A percentile compares a stretch with the other conserved stretches of the same genome.
These are phyloP conservation scores for Machaerirhynchus nigripectus DNA, from an alignment of 2,113 vertebrate genomes.

Conservation along the genomic window DNA sequence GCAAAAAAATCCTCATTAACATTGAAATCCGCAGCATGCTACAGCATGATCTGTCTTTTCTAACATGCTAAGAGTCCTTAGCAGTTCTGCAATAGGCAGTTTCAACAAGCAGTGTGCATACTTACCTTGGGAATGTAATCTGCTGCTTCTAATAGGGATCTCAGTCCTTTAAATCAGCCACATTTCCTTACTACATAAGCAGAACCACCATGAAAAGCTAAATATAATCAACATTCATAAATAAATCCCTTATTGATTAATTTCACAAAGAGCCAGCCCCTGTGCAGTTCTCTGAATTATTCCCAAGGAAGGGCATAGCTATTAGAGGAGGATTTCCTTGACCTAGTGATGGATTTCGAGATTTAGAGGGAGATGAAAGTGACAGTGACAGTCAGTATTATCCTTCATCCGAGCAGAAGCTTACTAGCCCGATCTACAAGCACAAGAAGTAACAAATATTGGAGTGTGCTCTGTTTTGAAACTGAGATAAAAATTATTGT, in stretches of 20 bases:
- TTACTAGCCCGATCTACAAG: constrained; percentile 41
- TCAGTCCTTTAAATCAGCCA: constrained; percentile 35
- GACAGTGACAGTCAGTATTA: constrained; percentile 66
- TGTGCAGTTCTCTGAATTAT: constrained; percentile 36
- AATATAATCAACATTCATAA: constrained; percentile 20
- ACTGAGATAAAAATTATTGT: neutral
- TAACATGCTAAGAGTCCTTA: neutral
- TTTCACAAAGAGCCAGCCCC: neutral
- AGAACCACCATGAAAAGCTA: neutral
- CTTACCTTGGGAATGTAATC: constrained; percentile 56
- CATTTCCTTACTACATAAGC: neutral
- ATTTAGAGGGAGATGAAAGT: constrained; percentile 73
- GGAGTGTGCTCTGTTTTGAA: neutral
- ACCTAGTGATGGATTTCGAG: constrained; percentile 75
- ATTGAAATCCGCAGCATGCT: neutral
- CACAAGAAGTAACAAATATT: neutral
- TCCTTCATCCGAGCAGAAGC: constrained; percentile 60
- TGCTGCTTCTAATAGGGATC: neutral
- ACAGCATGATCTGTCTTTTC: neutral
- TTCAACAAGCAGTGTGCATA: neutral
- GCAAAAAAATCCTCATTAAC: neutral
- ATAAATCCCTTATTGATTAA: neutral
- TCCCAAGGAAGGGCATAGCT: constrained; percentile 17
- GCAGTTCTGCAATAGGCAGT: neutral
- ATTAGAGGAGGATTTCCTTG: constrained; percentile 64